These are phyloP conservation scores for Psilopogon haemacephalus DNA, from an alignment of 2,113 vertebrate species.

Conservation along the genomic window DNA sequence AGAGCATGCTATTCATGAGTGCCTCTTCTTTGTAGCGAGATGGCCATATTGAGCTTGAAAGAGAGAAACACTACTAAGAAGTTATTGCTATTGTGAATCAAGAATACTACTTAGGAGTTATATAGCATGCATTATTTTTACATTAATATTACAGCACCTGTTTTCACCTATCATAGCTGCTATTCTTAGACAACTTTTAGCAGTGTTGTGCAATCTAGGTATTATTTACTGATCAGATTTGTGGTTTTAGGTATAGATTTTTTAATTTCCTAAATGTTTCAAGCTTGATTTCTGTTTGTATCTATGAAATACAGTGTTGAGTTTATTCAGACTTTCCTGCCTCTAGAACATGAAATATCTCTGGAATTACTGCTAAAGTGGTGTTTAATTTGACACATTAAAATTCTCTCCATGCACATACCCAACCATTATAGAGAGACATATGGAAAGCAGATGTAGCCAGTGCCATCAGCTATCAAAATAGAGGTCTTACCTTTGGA, in stretches of 20 bases:
- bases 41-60: not conserved
- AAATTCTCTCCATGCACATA: not conserved
- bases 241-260: not conserved
- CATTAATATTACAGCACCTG: not conserved
- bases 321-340: not conserved
- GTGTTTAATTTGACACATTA: constrained; percentile 37
- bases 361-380: not conserved
- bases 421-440: not conserved
- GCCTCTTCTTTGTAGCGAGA: not conserved
- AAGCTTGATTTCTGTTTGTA: not conserved
- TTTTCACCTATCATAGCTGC: not conserved
- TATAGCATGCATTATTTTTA: accelerated
- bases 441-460: constrained; percentile 48
- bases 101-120: not conserved
- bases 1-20: not conserved
- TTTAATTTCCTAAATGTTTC: not conserved
- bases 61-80: not conserved
- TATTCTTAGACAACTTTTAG: not conserved
- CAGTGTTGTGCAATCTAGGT: not conserved
- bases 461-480: constrained; percentile 9
- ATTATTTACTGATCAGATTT: not conserved
- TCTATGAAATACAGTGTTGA: not conserved
- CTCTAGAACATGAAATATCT: not conserved
- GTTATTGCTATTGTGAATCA: not conserved
- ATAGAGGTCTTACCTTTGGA: not conserved